Percentiles rank a stretch among this genome's conserved stretches.
Conservation (phyloP, 2,888 invertebrate species). For the Hartigia nigra region DNA sequence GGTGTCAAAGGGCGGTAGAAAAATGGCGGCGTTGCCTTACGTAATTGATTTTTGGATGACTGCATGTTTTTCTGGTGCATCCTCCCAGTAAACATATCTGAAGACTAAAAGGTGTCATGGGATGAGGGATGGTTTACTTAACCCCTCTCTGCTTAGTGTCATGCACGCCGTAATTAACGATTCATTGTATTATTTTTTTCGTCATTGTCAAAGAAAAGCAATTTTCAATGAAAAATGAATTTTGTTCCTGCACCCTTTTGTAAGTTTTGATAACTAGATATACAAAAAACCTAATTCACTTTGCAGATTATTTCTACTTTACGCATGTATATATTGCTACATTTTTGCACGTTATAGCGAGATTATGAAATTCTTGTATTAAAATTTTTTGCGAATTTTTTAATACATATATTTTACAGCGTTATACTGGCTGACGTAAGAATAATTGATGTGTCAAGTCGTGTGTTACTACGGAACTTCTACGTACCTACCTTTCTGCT, state of each 20-base stretch:
- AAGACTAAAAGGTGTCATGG: neutral
- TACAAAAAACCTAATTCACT: neutral
- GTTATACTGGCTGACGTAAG: neutral
- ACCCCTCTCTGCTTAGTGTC: neutral
- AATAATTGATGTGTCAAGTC: conserved; percentile 6
- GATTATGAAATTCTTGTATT: neutral
- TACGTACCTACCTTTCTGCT: neutral
- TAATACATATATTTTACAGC: neutral
- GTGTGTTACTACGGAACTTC: neutral
- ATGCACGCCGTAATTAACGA: neutral
- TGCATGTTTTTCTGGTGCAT: neutral
- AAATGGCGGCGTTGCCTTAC: conserved; percentile 1
- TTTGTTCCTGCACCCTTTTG: neutral
- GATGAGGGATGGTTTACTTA: neutral
- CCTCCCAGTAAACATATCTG: neutral
- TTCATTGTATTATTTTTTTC: neutral
- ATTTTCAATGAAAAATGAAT: neutral
- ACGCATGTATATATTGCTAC: too few species aligned
- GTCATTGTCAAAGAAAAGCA: neutral
- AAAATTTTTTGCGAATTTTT: neutral
- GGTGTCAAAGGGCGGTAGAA: conserved; percentile 16
- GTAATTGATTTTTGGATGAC: conserved; percentile 3
- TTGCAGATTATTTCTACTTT: neutral
- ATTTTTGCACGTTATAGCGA: too few species aligned
- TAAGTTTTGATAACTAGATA: neutral